Evolutionary conservation across 2,888 invertebrate species (phyloP), one percentile per base, ranked within the genome.

Genomic region (Altica lythri): DNA sequence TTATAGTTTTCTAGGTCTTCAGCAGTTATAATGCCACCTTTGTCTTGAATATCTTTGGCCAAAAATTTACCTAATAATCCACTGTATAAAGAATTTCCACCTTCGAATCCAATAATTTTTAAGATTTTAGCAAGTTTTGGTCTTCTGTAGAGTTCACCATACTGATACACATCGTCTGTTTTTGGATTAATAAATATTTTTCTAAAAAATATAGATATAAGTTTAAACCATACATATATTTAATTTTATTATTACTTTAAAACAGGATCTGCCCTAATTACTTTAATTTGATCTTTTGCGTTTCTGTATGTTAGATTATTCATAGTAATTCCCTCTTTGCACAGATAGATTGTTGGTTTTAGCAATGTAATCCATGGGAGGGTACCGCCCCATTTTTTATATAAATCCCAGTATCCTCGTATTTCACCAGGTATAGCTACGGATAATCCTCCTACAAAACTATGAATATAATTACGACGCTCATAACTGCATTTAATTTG

Each of bases 351-450:
- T 0, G 90, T 82, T 0, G 94, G 93, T 59, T 83, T 75, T 58
- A 96, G 85, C 14, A 97, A 78, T 0, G 86, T 83, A 32, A 75
- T 75, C 96, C 96, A 97, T 0, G 84, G 81, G 42, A 95, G 77
- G 9, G 42, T 19, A 5, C 59, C 59, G 2, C 59, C 59, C 34
- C 47, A 59, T n/a, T 34, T 48, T 5, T 44, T 38, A 18, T 56
- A 59, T 2, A 53, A 30, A 2, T n/a, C 1, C 59, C 59, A 59
- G 19, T 54, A 59, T 9, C 59, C 59, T 16, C 45, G n/a, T 4
- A 56, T 13, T 27, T 59, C 59, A 8, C 94, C 94, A 0, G 96
- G 96, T n/a, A 96, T 89, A 9, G 88, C 96, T 16, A 62, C 66
- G 1, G 66, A 55, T 17, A 64, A 43, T n/a, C 64, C 66, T 38